Evolutionary conservation across 92 coral and sea anemone species (phyloP).

Genomic region (Siderastrea radians): DNA sequence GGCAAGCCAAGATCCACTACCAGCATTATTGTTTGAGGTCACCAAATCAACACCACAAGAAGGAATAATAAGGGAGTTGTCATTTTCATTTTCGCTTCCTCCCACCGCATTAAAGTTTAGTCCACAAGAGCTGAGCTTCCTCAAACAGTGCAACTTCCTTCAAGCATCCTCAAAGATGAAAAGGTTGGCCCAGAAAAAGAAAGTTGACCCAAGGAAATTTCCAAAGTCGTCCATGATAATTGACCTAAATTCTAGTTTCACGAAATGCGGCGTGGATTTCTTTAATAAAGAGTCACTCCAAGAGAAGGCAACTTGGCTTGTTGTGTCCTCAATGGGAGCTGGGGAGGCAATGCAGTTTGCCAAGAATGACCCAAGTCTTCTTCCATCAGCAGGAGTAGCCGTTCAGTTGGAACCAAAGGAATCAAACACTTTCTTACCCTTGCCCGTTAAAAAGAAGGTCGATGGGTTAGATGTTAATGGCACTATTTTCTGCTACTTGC

Average conservation of each 20-base stretch:
- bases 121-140: slow-evolving; percentile 31
- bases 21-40: slow-evolving; percentile 18
- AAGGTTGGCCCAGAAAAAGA: not conserved
- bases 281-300: not conserved
- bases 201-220: not conserved
- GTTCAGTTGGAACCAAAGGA: slow-evolving; percentile 3
- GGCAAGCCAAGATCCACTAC: not conserved
- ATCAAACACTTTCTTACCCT: slow-evolving; percentile 3
- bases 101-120: slow-evolving; percentile 20
- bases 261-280: slow-evolving; percentile 13
- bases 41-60: not conserved
- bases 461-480: slow-evolving; percentile 41
- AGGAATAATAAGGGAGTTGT: not conserved
- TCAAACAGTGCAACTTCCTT: slow-evolving; percentile 51
- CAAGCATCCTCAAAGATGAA: slow-evolving; percentile 50
- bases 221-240: slow-evolving; percentile 21
- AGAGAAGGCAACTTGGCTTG: slow-evolving; percentile 19
- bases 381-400: slow-evolving; percentile 50
- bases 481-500: slow-evolving; percentile 83
- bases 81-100: slow-evolving; percentile 9
- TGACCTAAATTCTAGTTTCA: not conserved
- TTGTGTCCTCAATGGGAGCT: slow-evolving; percentile 39
- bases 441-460: slow-evolving; percentile 8
- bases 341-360: slow-evolving; percentile 25
- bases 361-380: slow-evolving; percentile 9